Percentiles rank a stretch among this genome's conserved stretches.
These are phyloP conservation scores for Nephotettix cincticeps DNA, from an alignment of 1,140 invertebrate genomes.

Conservation along the genomic window DNA sequence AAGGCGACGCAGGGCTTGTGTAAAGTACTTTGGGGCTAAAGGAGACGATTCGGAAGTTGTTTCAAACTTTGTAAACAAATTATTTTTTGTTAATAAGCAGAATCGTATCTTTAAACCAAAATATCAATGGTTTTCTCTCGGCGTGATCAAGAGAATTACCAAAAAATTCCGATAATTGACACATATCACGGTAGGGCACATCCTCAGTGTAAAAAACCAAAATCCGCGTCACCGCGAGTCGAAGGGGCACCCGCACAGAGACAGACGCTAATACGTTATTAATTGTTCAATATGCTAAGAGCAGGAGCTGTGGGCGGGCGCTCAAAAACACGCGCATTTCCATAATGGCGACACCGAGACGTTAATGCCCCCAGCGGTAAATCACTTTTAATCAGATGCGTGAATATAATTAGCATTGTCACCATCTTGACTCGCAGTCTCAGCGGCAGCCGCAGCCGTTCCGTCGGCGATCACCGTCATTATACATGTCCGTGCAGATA, in stretches of 20 bases:
- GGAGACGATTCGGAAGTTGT: too few species aligned
- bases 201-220: neutral
- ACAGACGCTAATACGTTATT: constrained; percentile 27
- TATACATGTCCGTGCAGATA: too few species aligned
- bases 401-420: constrained; percentile 30
- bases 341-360: constrained; percentile 31
- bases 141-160: too few species aligned
- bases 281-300: constrained; percentile 34
- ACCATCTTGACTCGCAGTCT: neutral
- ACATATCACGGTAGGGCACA: neutral
- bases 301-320: neutral
- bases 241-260: constrained; percentile 15
- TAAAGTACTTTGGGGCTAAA: too few species aligned
- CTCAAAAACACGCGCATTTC: constrained; percentile 29
- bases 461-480: too few species aligned
- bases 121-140: too few species aligned
- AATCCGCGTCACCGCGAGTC: neutral
- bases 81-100: too few species aligned
- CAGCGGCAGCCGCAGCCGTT: too few species aligned
- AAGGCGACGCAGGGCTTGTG: too few species aligned
- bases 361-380: constrained; percentile 18
- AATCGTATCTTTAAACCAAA: too few species aligned
- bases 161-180: too few species aligned
- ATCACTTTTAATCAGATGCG: constrained; percentile 34
- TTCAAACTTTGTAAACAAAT: too few species aligned